A percentile compares a stretch with the other conserved stretches of the same genome.
These are phyloP conservation scores for Hipposideros armiger DNA, from an alignment of 2,113 vertebrate genomes.

Conservation along the genomic window DNA sequence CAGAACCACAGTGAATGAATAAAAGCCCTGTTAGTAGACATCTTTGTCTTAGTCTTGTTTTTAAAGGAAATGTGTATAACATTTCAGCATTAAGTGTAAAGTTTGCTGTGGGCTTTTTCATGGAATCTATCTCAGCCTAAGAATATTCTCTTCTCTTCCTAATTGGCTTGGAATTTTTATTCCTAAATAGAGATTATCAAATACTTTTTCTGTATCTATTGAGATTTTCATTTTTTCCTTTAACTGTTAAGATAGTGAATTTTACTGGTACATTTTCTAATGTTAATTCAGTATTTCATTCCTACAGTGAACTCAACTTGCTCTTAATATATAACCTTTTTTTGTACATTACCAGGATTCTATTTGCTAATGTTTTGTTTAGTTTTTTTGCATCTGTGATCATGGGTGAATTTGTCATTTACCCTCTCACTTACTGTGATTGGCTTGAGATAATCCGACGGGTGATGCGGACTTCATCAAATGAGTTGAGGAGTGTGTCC, in stretches of 20 bases:
- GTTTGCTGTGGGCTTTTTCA: not conserved
- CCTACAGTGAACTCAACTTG: not conserved
- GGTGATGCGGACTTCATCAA: not conserved
- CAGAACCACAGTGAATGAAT: not conserved
- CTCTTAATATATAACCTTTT: not conserved
- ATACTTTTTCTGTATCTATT: conserved; percentile 1
- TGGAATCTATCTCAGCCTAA: not conserved
- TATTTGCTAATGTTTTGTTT: not conserved
- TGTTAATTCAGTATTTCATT: not conserved
- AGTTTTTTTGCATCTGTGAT: not conserved
- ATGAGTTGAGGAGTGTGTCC: not conserved
- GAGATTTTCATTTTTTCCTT: conserved; percentile 12
- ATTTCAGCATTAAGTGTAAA: not conserved
- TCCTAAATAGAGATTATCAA: not conserved
- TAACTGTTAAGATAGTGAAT: conserved; percentile 13
- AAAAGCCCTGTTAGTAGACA: not conserved
- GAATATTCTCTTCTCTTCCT: conserved; percentile 6
- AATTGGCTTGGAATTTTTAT: not conserved
- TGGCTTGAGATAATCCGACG: not conserved
- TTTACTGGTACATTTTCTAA: not conserved
- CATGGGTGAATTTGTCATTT: not conserved
- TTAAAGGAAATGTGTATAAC: not conserved
- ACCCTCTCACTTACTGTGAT: not conserved
- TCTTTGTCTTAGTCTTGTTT: conserved; percentile 24
- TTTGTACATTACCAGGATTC: not conserved